A percentile compares a stretch with the other conserved stretches of the same genome.
Evolutionary conservation across 2,888 invertebrate species (phyloP).

Genomic region (Campopleginae sp.): DNA sequence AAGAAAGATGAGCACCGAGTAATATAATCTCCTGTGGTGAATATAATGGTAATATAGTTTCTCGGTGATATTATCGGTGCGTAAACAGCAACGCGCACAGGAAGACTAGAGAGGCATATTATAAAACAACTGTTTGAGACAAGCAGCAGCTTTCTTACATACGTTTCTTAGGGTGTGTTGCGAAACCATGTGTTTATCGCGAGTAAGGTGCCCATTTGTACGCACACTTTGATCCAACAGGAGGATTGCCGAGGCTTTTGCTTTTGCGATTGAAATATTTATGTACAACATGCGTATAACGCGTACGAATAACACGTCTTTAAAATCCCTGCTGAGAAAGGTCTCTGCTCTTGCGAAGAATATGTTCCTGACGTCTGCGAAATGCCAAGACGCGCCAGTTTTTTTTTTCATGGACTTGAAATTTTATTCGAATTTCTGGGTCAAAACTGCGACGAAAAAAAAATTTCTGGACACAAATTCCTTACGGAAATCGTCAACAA

Average conservation of each 20-base stretch:
- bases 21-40: slow-evolving; percentile 61
- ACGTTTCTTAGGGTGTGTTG: slow-evolving; percentile 49
- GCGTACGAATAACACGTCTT: background rate
- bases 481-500: no score
- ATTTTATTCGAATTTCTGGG: background rate
- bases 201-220: slow-evolving; percentile 50
- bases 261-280: slow-evolving; percentile 62
- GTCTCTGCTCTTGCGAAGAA: slow-evolving; percentile 32
- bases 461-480: no score
- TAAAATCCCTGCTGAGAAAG: slow-evolving; percentile 43
- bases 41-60: slow-evolving; percentile 67
- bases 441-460: no score
- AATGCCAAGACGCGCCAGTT: background rate
- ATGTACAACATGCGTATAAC: slow-evolving; percentile 52
- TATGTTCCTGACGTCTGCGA: slow-evolving; percentile 26
- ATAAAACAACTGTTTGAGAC: slow-evolving; percentile 52
- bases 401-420: background rate
- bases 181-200: slow-evolving; percentile 19
- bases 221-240: slow-evolving; percentile 34
- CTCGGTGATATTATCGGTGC: slow-evolving; percentile 65
- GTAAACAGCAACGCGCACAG: slow-evolving; percentile 49
- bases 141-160: slow-evolving; percentile 46
- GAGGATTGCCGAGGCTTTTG: slow-evolving; percentile 43
- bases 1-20: slow-evolving; percentile 37
- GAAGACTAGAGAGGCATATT: slow-evolving; percentile 43